Evolutionary conservation across 2,797 vertebrate species (phyloP), one percentile per base, ranked within the genome.

Genomic region (Pempheris klunzingeri): DNA sequence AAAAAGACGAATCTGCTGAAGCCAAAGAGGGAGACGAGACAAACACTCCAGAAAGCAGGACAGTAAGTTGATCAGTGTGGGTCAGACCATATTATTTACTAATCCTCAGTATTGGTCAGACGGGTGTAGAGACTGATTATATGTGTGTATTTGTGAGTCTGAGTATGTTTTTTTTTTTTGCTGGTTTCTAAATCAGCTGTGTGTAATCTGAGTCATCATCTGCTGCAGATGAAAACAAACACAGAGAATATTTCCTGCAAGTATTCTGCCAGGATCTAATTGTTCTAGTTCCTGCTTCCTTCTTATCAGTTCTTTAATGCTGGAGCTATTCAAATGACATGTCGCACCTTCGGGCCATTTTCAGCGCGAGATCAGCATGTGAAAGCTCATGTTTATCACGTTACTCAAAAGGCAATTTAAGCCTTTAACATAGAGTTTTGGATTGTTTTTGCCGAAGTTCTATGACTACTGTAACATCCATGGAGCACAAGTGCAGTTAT

Each of bases 261-360:
- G 9, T 50, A 3, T 26, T 61, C 9, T n/a, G n/a, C 13, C 60
- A 32, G 28, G 50, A 71, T 80, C 20, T 28, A 26, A 43, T 55
- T n/a, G 28, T 49, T 77, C 18, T 58, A 67, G 41, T 83, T 86
- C 60, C 71, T 78, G 46, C 47, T 89, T 75, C 52, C 0, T 2
- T 41, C 28, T 72, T 28, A 36, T 71, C 41, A 11, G 13, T 14
- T 73, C 44, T 58, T 22, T 69, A 44, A 46, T 46, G 55, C 34
- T 18, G 61, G 41, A 32, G 30, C 5, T 8, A 54, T 71, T 61
- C 58, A 63, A 69, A 81, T 55, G 1, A 62, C 57, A 41, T n/a
- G 38, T 61, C 34, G 28, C 14, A 11, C 47, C 47, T 20, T 6
- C 32, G 38, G 30, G 55, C 38, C 52, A 4, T 50, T 41, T 12